Conservation (phyloP, 2,113 vertebrate species). For the Xiphophorus hellerii region DNA sequence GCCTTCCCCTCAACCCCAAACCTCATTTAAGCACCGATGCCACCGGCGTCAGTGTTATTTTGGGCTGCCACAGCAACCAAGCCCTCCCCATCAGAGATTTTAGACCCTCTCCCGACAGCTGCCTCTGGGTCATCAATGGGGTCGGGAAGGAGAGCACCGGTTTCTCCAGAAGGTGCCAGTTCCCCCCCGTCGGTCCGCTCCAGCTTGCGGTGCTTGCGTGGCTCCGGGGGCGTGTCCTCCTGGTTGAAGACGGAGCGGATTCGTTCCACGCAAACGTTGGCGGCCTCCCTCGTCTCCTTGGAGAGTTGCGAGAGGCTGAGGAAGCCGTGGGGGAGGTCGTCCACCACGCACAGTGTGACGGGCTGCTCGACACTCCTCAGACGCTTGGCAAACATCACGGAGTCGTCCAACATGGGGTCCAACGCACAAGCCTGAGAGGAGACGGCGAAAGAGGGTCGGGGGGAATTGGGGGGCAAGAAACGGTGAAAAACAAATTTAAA, state of each 20-base stretch:
- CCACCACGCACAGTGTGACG: conserved; percentile 87
- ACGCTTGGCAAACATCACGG: conserved; percentile 90
- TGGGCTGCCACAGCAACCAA: conserved; percentile 54
- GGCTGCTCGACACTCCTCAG: conserved; percentile 81
- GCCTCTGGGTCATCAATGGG: conserved; percentile 42
- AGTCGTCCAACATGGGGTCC: conserved; percentile 93
- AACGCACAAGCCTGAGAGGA: conserved; percentile 86
- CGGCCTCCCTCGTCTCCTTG: conserved; percentile 84
- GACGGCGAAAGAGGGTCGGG: not conserved
- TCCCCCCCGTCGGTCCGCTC: conserved; percentile 71
- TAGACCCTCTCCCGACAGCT: conserved; percentile 40
- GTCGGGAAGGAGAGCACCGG: conserved; percentile 28
- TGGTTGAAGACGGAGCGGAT: conserved; percentile 82
- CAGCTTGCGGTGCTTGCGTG: conserved; percentile 82
- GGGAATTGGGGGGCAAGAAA: conserved; percentile 7
- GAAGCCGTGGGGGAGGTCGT: conserved; percentile 92
- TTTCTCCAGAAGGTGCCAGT: conserved; percentile 41
- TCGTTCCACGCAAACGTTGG: conserved; percentile 82
- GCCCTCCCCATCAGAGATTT: conserved; percentile 55
- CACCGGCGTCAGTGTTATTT: conserved; percentile 61
- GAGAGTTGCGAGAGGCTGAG: conserved; percentile 88
- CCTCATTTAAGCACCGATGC: conserved; percentile 60
- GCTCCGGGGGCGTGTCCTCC: conserved; percentile 68
- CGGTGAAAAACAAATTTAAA: conserved; percentile 50
- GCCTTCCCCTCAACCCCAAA: conserved; percentile 22